Base-by-base conservation (phyloP, 1,140 invertebrate species). In the Episyrphus balteatus region DNA sequence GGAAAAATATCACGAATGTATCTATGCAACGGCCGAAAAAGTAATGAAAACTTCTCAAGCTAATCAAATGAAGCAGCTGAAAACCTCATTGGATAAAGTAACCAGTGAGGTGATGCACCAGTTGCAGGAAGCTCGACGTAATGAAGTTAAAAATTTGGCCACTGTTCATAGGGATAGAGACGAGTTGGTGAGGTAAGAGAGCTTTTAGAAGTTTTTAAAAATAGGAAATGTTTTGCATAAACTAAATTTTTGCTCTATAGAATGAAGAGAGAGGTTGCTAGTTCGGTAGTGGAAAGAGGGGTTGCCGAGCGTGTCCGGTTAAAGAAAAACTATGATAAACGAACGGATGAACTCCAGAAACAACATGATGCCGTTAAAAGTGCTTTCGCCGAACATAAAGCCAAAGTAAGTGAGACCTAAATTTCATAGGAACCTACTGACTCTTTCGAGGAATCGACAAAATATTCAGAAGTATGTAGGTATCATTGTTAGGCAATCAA, bases 161-260 rank as follows among this genome's bases (percentile, higher is more conserved):
- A 86, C 87, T 55, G 80, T 81, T 49, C 84, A 88, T 59, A 82
- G 78, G 56, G 92, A 96, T 62, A 86, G 92, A 61, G 89, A 92
- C 56, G 92, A 95, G 67, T 75, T 95, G 51, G 83, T 83, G 34
- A 79, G 86, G 73, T 73, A 72, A 70, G 57, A 36, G 9, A 9
- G n/a, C 17, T 7, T 5, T 45, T 36, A 9, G 38, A 8, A 37
- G 6, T n/a, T n/a, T 13, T 1, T 11, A n/a, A 37, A 30, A 19
- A 42, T 17, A 12, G 2, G n/a, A 33, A 26, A 26, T 5, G 21
- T 26, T 26, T n/a, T n/a, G n/a, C 8, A 43, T 32, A 17, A 3
- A 31, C 15, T 30, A 34, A 45, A 34, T 45, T 46, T 3, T 7
- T 46, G 11, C 3, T 38, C 11, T 5, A 13, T 50, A 77, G 82